A percentile compares a stretch with the other conserved stretches of the same genome.
Conservation (phyloP, 2,888 invertebrate genomes). For the Idaea straminata region DNA sequence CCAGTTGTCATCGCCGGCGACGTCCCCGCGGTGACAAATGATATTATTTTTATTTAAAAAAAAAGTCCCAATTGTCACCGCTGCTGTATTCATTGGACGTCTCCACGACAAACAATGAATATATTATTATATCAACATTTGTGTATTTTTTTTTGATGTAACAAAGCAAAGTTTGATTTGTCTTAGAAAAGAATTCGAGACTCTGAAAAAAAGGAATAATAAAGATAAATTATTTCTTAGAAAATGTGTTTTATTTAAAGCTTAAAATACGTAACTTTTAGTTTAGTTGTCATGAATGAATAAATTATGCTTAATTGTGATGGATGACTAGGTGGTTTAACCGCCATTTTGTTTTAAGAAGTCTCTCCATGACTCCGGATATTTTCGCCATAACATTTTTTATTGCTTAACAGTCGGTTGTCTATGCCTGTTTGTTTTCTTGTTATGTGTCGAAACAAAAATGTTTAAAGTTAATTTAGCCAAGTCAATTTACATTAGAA, state of each 20-base stretch:
- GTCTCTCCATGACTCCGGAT: background rate
- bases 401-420: too few relatives aligned
- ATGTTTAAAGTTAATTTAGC: too few relatives aligned
- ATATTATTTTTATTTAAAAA: background rate
- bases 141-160: conserved; percentile 78
- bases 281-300: conserved; percentile 31
- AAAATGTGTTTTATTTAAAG: conserved; percentile 65
- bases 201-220: conserved; percentile 74
- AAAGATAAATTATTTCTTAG: conserved; percentile 77
- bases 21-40: background rate
- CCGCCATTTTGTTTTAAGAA: background rate
- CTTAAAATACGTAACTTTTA: conserved; percentile 14
- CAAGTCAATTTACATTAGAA: too few relatives aligned
- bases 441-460: too few relatives aligned
- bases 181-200: conserved; percentile 77
- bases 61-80: background rate
- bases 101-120: conserved; percentile 22
- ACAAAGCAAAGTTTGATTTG: conserved; percentile 78
- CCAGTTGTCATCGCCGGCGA: background rate
- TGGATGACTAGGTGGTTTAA: conserved; percentile 1
- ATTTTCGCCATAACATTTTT: too few relatives aligned
- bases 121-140: conserved; percentile 65
- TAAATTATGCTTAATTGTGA: conserved; percentile 29
- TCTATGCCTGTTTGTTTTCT: too few relatives aligned
- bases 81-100: background rate